Conservation (phyloP, 1,140 invertebrate genomes). For the Pseudomyrmex dendroicus region DNA sequence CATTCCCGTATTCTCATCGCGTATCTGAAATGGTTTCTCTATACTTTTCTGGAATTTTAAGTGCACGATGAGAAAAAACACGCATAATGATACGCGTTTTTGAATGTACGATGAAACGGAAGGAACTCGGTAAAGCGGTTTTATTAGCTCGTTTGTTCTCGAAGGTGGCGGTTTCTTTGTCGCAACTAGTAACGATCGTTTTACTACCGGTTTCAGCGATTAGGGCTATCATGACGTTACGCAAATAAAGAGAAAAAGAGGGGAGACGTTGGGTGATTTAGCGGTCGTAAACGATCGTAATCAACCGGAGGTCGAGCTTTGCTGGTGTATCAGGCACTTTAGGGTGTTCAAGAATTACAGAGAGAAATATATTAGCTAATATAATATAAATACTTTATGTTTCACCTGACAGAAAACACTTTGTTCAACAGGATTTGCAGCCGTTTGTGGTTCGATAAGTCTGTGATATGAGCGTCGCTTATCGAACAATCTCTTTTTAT, state of each 20-base stretch:
- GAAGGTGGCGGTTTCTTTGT: slow-evolving; percentile 75
- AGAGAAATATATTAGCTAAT: slow-evolving; percentile 70
- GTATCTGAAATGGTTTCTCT: slow-evolving; percentile 42
- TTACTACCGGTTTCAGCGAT: slow-evolving; percentile 76
- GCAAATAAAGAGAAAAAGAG: slow-evolving; percentile 67
- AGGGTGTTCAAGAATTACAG: slow-evolving; percentile 65
- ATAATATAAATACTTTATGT: slow-evolving; percentile 61
- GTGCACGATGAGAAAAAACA: slow-evolving; percentile 58
- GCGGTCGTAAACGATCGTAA: slow-evolving; percentile 76
- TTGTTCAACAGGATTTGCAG: slow-evolving; percentile 62
- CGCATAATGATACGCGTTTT: slow-evolving; percentile 45
- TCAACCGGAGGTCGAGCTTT: slow-evolving; percentile 60
- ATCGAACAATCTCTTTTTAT: slow-evolving; percentile 26
- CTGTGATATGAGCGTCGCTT: slow-evolving; percentile 47
- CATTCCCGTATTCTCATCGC: slow-evolving; percentile 27
- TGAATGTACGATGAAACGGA: slow-evolving; percentile 61
- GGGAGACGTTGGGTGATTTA: slow-evolving; percentile 68
- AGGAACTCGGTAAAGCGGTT: slow-evolving; percentile 66
- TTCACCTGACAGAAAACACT: slow-evolving; percentile 46
- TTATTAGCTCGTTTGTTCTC: slow-evolving; percentile 74
- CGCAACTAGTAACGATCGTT: slow-evolving; percentile 76
- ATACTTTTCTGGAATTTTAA: slow-evolving; percentile 68
- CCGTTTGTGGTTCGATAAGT: slow-evolving; percentile 66
- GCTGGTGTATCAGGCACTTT: slow-evolving; percentile 62
- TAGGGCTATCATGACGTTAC: slow-evolving; percentile 74